A percentile compares a stretch with the other conserved stretches of the same genome.
phyloP scores from a whole-genome alignment of 2,113 vertebrate species.

The Syrrhaptes paradoxus region DNA sequence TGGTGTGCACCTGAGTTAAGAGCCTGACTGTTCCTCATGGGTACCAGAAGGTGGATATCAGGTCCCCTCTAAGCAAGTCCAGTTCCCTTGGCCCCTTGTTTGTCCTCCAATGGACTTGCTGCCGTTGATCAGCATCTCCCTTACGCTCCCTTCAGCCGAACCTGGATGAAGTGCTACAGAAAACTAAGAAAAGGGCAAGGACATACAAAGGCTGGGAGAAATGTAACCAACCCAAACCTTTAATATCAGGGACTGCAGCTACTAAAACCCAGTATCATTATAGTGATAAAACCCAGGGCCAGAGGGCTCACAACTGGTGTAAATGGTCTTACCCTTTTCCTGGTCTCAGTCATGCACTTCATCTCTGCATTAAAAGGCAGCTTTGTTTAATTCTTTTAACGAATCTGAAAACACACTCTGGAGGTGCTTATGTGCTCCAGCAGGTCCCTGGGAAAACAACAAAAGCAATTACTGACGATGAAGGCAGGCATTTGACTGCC shows the following conservation, averaged over 20 bases:
- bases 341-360: background rate
- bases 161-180: background rate
- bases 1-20: background rate
- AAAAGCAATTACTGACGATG: background rate
- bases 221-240: background rate
- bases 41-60: background rate
- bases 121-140: background rate
- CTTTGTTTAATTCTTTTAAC: background rate
- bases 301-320: background rate
- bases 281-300: background rate
- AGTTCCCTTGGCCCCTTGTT: background rate
- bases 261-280: background rate
- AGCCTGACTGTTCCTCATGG: background rate
- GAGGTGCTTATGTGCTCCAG: background rate
- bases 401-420: background rate
- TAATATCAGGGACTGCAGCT: background rate
- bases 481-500: background rate
- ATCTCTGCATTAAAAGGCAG: background rate
- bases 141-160: background rate
- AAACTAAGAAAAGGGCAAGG: background rate
- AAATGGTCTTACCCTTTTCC: background rate
- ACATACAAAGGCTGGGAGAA: background rate
- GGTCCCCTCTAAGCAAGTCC: background rate
- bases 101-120: background rate
- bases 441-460: background rate